Base-by-base conservation (phyloP, 1,140 invertebrate genomes). In the Xylocopa sonorina region DNA sequence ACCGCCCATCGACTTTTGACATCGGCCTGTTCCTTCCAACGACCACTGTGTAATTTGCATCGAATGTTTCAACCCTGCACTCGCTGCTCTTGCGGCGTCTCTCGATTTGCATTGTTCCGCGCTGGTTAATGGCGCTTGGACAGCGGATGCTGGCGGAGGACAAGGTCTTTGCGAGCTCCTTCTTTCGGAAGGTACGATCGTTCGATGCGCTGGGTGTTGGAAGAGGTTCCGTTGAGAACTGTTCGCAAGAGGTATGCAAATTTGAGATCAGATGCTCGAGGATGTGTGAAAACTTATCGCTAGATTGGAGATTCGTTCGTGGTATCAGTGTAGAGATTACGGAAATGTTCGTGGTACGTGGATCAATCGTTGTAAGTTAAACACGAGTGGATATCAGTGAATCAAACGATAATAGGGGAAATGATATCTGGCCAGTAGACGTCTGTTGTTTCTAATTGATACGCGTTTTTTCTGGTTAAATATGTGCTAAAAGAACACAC, bases 21-120 rank as follows among this genome's bases (percentile, higher is more conserved):
- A 53, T 72, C 34, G 27, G 38, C n/a, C 43, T 53, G 62, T 48
- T 66, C 63, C 41, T 51, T 51, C 38, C 6, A 72, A 48, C 50
- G n/a, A 29, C 27, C 16, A 64, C 38, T 78, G 68, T 78, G 68
- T 18, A 78, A 78, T 78, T 78, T 78, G 58, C 68, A 78, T 78
- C 46, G 48, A 72, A 73, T 73, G 46, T 64, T 55, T 73, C 67
- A n/a, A 73, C 76, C 76, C 73, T 78, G 58, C 38, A 78, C 50
- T 73, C 55, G 68, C 41, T n/a, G 46, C 38, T 64, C 48, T 57
- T 50, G 32, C 43, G 4, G 5, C 41, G 64, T 29, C n/a, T 29
- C 32, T 50, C 51, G 32, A 41, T 46, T 51, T 55, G 55, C 55
- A 68, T 77, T 29, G n/a, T 58, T 57, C 24, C 21, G n/a, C 18